These are phyloP conservation scores for Pogonocherus hispidulus DNA, from an alignment of 2,888 invertebrate species.

Conservation along the genomic window DNA sequence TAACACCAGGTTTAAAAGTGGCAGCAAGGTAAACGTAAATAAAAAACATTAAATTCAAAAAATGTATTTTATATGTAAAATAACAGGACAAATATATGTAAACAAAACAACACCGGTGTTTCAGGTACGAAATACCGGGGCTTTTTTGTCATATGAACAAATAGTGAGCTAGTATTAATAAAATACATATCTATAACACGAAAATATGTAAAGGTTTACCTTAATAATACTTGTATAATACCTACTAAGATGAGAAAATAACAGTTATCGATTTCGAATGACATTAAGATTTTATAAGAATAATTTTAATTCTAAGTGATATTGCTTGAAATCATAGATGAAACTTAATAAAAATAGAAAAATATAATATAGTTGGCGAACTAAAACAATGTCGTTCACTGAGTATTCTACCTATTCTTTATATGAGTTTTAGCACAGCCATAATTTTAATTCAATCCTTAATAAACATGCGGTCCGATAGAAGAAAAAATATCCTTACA, in stretches of 20 bases:
- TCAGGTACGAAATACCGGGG: constrained; percentile 16
- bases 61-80: constrained; percentile 32
- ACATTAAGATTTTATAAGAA: constrained; percentile 26
- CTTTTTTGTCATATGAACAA: constrained; percentile 14
- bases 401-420: constrained; percentile 28
- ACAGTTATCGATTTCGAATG: constrained; percentile 10
- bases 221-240: constrained; percentile 29
- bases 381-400: constrained; percentile 27
- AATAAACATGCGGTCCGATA: constrained; percentile 27
- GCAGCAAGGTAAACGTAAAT: neutral
- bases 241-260: constrained; percentile 24
- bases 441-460: constrained; percentile 34
- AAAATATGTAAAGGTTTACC: constrained; percentile 12
- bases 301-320: constrained; percentile 23
- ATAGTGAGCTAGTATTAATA: constrained; percentile 19
- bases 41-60: constrained; percentile 12
- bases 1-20: too few species aligned
- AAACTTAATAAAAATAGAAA: constrained; percentile 20
- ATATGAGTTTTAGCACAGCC: constrained; percentile 41
- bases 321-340: constrained; percentile 11
- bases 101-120: constrained; percentile 27
- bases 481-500: constrained; percentile 25
- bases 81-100: constrained; percentile 28
- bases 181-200: constrained; percentile 22
- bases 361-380: constrained; percentile 18